Evolutionary conservation across 2,113 vertebrate genomes (phyloP).

Genomic region (Microcebus ravelobensis): DNA sequence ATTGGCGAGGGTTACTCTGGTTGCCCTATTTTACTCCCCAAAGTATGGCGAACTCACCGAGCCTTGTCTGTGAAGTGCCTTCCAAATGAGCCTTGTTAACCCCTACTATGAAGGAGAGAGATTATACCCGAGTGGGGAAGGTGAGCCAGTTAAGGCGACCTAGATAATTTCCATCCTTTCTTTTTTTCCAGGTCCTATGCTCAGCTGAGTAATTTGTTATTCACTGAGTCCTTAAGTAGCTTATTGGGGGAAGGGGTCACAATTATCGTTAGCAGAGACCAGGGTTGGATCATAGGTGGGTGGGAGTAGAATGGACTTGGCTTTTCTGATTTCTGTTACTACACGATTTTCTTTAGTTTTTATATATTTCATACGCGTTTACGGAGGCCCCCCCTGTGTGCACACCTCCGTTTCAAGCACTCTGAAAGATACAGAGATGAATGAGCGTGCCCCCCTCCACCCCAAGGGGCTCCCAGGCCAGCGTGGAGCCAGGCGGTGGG

Average conservation of each 20-base stretch:
- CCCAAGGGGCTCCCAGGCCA: not conserved
- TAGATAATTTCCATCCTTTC: not conserved
- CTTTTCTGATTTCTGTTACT: not conserved
- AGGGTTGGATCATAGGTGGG: not conserved
- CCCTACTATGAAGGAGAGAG: not conserved
- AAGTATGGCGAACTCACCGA: constrained; percentile 14
- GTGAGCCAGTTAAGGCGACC: not conserved
- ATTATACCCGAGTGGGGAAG: not conserved
- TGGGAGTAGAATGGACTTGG: not conserved
- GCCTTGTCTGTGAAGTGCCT: not conserved
- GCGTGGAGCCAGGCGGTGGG: not conserved
- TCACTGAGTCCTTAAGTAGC: not conserved
- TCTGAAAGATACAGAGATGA: not conserved
- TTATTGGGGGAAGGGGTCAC: not conserved
- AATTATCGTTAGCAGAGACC: not conserved
- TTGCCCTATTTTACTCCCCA: not conserved
- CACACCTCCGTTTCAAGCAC: not conserved
- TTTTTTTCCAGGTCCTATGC: too few species aligned
- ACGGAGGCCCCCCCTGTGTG: not conserved
- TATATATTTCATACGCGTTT: not conserved
- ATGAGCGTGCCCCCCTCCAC: rapidly evolving
- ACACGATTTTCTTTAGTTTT: not conserved
- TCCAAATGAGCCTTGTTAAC: not conserved
- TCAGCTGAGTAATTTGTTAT: not conserved
- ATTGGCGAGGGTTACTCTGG: not conserved